These are phyloP conservation scores for Diorhabda sublineata DNA, from an alignment of 1,140 invertebrate genomes.

Conservation along the genomic window DNA sequence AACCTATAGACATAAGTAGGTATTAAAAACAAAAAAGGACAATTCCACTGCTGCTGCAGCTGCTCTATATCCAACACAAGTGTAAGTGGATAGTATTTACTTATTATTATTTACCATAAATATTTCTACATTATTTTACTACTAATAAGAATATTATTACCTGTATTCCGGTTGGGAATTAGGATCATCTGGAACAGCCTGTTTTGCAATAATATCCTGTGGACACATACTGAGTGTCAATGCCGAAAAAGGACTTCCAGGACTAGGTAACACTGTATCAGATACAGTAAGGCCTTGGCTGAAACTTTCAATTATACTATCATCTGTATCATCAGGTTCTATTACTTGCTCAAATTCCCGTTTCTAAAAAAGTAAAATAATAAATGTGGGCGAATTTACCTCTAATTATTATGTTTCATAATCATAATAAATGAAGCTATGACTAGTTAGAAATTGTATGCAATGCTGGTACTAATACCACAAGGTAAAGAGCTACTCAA, in stretches of 20 bases:
- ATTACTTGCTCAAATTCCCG: slow-evolving; percentile 73
- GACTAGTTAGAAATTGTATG: not conserved
- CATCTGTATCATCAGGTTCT: slow-evolving; percentile 77
- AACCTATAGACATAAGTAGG: too few species aligned
- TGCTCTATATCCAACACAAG: too few species aligned
- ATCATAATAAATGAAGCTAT: not conserved
- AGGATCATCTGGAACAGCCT: slow-evolving; percentile 65
- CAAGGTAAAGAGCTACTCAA: too few species aligned
- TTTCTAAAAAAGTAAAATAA: slow-evolving; percentile 44
- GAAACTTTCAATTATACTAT: slow-evolving; percentile 57
- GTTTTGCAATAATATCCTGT: slow-evolving; percentile 83
- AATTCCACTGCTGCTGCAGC: too few species aligned
- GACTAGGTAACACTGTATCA: slow-evolving; percentile 65
- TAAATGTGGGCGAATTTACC: too few species aligned
- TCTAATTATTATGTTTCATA: not conserved
- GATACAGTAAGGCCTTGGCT: slow-evolving; percentile 61
- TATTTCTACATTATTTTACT: not conserved
- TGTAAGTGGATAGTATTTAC: too few species aligned
- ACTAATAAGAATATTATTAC: slow-evolving; percentile 35
- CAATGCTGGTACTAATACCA: too few species aligned
- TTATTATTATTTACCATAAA: too few species aligned
- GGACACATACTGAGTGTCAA: slow-evolving; percentile 96
- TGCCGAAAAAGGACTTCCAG: slow-evolving; percentile 81
- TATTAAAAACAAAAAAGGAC: too few species aligned
- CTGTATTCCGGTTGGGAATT: slow-evolving; percentile 63